Base-by-base conservation (phyloP, 2,797 vertebrate genomes). In the Coregonus suidteri region DNA sequence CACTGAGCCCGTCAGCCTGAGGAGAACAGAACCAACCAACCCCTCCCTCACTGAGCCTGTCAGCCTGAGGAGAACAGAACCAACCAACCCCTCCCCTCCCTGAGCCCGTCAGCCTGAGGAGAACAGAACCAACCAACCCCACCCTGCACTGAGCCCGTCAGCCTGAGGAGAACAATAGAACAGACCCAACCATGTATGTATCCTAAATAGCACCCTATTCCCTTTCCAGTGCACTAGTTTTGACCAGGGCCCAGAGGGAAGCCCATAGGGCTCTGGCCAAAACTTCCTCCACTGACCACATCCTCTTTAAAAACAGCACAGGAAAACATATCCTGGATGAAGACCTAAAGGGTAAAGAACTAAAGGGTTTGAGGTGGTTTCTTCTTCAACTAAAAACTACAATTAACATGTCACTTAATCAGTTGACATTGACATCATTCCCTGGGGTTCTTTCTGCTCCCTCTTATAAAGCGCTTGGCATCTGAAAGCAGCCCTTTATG, bases 371-470 rank as follows among this genome's bases (percentile, higher is more conserved):
- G 4, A 62, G 16, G 6, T 3, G 18, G 6, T 11, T 11, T 53
- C 15, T 9, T 56, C 64, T 79, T 67, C 47, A 72, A 78, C 74
- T 53, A 70, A 77, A 75, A 72, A 78, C 74, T 53, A 70, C 77
- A 75, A 87, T 88, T 79, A 84, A 73, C 35, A 77, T 78, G 73
- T 81, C 20, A 64, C 79, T 85, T 78, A 79, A 84, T 84, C 74
- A 77, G 80, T 71, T 47, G 47, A 71, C 70, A 52, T 71, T 47
- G 47, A 71, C 70, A 52, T 15, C 30, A 34, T 18, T 30, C 3
- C 70, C 71, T 15, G 15, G 16, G 15, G 73, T 82, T 62, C 73
- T 70, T 77, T 78, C 79, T 76, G 53, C 79, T 79, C 64, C 77
- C 75, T 35, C 56, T 69, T 74, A 37, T 66, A 72, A 81, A 80